phyloP scores from a whole-genome alignment of 2,797 vertebrate species.

The Microcaecilia unicolor region DNA sequence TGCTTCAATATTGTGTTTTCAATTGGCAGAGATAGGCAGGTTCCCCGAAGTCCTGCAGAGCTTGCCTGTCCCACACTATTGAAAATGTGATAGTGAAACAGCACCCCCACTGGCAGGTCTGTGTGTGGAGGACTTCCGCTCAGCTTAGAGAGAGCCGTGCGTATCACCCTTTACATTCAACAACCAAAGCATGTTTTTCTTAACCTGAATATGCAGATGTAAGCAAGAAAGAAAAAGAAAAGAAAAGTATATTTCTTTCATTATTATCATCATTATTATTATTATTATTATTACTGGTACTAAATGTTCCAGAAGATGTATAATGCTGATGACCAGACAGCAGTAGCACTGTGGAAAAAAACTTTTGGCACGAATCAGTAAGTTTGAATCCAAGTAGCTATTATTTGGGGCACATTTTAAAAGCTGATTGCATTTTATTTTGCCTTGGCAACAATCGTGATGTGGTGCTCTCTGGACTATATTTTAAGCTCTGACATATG shows the following conservation, averaged over 20 bases:
- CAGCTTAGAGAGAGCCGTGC: too few relatives aligned
- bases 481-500: conserved; percentile 27
- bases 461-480: conserved; percentile 22
- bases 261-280: too few relatives aligned
- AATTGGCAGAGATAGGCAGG: too few relatives aligned
- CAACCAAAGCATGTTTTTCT: too few relatives aligned
- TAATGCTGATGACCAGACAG: conserved; percentile 15
- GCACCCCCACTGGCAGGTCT: too few relatives aligned
- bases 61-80: too few relatives aligned
- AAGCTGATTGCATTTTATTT: conserved; percentile 35
- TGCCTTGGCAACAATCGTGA: conserved; percentile 19
- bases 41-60: too few relatives aligned
- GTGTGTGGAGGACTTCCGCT: too few relatives aligned
- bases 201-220: conserved; percentile 6
- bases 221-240: conserved; percentile 1
- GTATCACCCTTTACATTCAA: too few relatives aligned
- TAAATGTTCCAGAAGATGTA: conserved; percentile 14
- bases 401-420: conserved; percentile 30
- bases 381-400: conserved; percentile 17
- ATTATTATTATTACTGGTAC: conserved; percentile 9
- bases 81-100: too few relatives aligned
- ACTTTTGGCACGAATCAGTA: conserved; percentile 25
- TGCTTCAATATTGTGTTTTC: too few relatives aligned
- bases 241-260: conserved; percentile 2
- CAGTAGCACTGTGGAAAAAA: conserved; percentile 10